Evolutionary conservation across 2,888 invertebrate genomes (phyloP).

Genomic region (Drosophila phalerata): DNA sequence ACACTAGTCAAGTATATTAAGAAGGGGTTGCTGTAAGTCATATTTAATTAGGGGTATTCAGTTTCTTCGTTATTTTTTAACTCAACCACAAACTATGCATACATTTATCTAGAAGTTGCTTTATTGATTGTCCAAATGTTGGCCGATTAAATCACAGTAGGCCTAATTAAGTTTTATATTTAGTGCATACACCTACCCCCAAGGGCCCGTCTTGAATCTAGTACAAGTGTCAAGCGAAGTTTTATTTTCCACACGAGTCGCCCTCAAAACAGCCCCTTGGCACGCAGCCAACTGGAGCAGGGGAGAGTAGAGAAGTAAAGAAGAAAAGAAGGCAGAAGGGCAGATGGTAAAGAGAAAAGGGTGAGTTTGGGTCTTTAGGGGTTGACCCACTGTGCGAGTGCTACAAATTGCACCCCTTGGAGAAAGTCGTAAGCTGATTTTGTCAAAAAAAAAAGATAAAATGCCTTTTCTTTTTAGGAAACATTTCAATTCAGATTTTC

Average conservation of each 20-base stretch:
- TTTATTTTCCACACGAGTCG: slow-evolving; percentile 49
- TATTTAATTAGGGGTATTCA: not conserved
- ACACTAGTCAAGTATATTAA: too few relatives aligned
- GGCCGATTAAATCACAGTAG: slow-evolving; percentile 22
- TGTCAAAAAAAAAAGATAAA: slow-evolving; percentile 3
- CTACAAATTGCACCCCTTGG: slow-evolving; percentile 17
- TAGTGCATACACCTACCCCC: slow-evolving; percentile 30
- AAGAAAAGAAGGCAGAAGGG: not conserved
- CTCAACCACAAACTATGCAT: not conserved
- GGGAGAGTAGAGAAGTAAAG: not conserved
- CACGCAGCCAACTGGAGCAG: slow-evolving; percentile 63
- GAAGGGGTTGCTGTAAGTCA: too few relatives aligned
- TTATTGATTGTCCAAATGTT: slow-evolving; percentile 19
- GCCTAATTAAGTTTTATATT: slow-evolving; percentile 30
- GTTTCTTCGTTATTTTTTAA: not conserved
- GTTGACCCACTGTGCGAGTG: slow-evolving; percentile 54
- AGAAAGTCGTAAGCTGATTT: slow-evolving; percentile 18
- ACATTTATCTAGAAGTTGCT: slow-evolving; percentile 1
- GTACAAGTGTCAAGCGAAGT: slow-evolving; percentile 62
- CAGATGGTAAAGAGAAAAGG: not conserved
- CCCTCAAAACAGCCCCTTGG: slow-evolving; percentile 63
- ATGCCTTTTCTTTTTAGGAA: slow-evolving; percentile 20
- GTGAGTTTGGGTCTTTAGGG: slow-evolving; percentile 20
- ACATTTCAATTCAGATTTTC: slow-evolving; percentile 19
- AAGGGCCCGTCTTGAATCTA: slow-evolving; percentile 38